Evolutionary conservation across 2,113 vertebrate species (phyloP).

Genomic region (Mobula birostris): DNA sequence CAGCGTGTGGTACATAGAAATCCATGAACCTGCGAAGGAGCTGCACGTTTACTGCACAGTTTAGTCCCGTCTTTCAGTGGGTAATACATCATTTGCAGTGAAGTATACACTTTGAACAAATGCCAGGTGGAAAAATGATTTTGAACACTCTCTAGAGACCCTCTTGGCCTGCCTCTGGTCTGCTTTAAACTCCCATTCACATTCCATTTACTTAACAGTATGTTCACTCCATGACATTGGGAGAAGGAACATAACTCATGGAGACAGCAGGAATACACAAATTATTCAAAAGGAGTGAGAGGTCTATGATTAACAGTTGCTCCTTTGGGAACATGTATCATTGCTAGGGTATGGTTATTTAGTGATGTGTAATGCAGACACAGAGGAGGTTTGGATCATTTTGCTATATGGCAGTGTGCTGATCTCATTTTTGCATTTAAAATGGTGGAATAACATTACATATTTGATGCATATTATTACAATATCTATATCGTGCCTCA

Average conservation of each 20-base stretch:
- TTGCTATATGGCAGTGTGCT: neutral
- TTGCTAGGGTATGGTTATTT: neutral
- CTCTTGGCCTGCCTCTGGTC: constrained; percentile 13
- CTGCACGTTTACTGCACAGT: constrained; percentile 30
- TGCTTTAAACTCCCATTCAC: constrained; percentile 12
- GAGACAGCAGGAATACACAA: constrained; percentile 6
- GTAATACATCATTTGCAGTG: constrained; percentile 18
- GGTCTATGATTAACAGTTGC: constrained; percentile 12
- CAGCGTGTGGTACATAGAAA: neutral
- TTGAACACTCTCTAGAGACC: neutral
- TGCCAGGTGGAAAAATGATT: constrained; percentile 30
- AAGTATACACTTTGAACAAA: constrained; percentile 32
- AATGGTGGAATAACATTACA: neutral
- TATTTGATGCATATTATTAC: neutral
- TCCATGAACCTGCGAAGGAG: neutral
- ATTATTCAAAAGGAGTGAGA: neutral
- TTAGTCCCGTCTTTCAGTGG: constrained; percentile 13
- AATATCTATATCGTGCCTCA: no score
- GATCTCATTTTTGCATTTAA: neutral
- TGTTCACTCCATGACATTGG: neutral
- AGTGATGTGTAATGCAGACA: constrained; percentile 11
- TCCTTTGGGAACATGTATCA: neutral
- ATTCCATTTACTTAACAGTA: constrained; percentile 15
- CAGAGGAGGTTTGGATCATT: neutral
- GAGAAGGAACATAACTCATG: constrained; percentile 15